Percentiles rank a stretch among this genome's conserved stretches.
Evolutionary conservation across 2,888 invertebrate species (phyloP).

Genomic region (Priocnemis perturbator): DNA sequence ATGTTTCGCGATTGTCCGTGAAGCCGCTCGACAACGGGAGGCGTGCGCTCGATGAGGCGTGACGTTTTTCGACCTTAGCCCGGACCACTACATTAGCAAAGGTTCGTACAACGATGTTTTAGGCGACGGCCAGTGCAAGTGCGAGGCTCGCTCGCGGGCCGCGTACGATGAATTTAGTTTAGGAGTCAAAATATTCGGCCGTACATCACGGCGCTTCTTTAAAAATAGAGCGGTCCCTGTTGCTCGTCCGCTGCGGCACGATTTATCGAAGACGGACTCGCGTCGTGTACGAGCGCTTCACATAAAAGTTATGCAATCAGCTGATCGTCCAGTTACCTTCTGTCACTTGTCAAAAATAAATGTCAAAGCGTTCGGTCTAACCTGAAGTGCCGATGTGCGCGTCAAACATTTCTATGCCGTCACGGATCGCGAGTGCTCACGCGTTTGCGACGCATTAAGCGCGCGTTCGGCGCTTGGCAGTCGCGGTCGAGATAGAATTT

Average conservation of each 20-base stretch:
- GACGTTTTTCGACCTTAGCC: conserved; percentile 71
- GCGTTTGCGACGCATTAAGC: conserved; percentile 10
- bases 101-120: conserved; percentile 64
- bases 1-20: conserved; percentile 72
- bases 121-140: conserved; percentile 35
- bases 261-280: conserved; percentile 39
- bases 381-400: conserved; percentile 50
- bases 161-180: conserved; percentile 54
- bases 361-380: conserved; percentile 65
- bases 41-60: conserved; percentile 73
- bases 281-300: conserved; percentile 50
- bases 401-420: conserved; percentile 16
- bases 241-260: conserved; percentile 33
- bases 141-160: conserved; percentile 36
- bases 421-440: conserved; percentile 6
- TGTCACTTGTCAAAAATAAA: conserved; percentile 75
- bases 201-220: conserved; percentile 48
- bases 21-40: conserved; percentile 66
- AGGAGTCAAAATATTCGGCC: conserved; percentile 53
- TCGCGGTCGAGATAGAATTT: too few relatives aligned
- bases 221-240: conserved; percentile 58
- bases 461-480: too few relatives aligned
- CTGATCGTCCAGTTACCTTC: conserved; percentile 71
- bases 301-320: conserved; percentile 75
- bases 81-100: conserved; percentile 74